Percentiles rank a stretch among this genome's conserved stretches.
Evolutionary conservation across 2,888 invertebrate genomes (phyloP).

Genomic region (Phalera bucephala): DNA sequence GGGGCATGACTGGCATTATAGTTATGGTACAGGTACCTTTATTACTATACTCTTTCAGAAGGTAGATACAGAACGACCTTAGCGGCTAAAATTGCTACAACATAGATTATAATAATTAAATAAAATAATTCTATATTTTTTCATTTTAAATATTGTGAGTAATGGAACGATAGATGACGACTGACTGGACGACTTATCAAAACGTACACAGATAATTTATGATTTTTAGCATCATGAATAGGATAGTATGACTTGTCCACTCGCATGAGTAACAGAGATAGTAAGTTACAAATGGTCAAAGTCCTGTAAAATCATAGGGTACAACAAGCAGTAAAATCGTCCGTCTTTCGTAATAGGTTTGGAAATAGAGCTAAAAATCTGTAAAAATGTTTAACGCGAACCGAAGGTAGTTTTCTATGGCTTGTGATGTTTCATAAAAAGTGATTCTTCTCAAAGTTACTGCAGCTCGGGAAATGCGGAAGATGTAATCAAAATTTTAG

Average conservation of each 20-base stretch:
- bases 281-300: not conserved
- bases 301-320: too few relatives aligned
- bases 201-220: not conserved
- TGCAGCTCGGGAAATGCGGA: conserved; percentile 38
- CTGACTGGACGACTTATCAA: too few relatives aligned
- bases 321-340: too few relatives aligned
- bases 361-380: conserved; percentile 40
- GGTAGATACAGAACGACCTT: too few relatives aligned
- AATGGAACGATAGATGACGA: too few relatives aligned
- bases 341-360: conserved; percentile 50
- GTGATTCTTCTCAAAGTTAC: conserved; percentile 35
- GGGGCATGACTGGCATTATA: too few relatives aligned
- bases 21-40: too few relatives aligned
- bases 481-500: conserved; percentile 60
- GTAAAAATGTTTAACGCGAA: conserved; percentile 43
- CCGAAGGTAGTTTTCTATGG: conserved; percentile 57
- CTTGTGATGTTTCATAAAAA: conserved; percentile 61
- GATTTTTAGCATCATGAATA: not conserved
- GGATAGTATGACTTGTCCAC: not conserved
- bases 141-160: too few relatives aligned
- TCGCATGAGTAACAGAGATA: conserved; percentile 5
- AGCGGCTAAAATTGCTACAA: too few relatives aligned
- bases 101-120: too few relatives aligned
- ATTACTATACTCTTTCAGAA: too few relatives aligned
- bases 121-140: too few relatives aligned